Base-by-base conservation (phyloP, 2,113 vertebrate species). In the Cyanistes caeruleus region DNA sequence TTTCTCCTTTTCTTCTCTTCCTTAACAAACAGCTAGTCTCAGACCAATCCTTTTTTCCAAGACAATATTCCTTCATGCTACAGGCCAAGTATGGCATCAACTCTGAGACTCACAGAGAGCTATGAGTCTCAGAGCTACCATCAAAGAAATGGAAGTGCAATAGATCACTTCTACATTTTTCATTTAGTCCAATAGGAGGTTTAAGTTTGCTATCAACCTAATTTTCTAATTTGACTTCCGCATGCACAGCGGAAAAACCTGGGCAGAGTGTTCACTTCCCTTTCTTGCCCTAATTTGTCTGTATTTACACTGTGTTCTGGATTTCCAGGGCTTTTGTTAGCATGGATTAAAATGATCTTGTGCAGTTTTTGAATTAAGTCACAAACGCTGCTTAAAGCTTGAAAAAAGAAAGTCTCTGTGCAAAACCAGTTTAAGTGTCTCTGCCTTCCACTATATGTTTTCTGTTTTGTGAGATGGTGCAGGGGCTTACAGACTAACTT, bases 381-480 rank as follows among this genome's bases (percentile, higher is more conserved):
- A 39, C 17, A n/a, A 67, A 14, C 6, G 19, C 8, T 44, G 9
- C 16, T 62, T 73, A 62, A 90, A 70, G 20, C 2, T 4, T 10
- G 41, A 15, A 41, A 7, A 2, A 90, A 77, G 31, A 69, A 84
- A 4, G 4, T 7, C 10, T 80, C 19, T 68, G 11, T 35, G 6
- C 31, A 68, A 90, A 85, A 82, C 2, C 11, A 75, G 6, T 3
- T 63, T 25, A 78, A 33, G 15, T 15, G 5, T 43, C 16, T 37
- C 14, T 81, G 44, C 37, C 16, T 19, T 79, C 10, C 39, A 63
- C 33, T 53, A 44, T 6, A 15, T 11, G 3, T 56, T 64, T 76
- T 52, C 16, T 64, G 4, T 12, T 76, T 55, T 15, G 7, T 13
- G 8, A 2, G 23, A 56, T 0, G 0, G 15, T 10, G 0, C n/a